Evolutionary conservation across 2,113 vertebrate genomes (phyloP), one percentile per base, ranked within the genome.

Genomic region (Geothlypis trichas): DNA sequence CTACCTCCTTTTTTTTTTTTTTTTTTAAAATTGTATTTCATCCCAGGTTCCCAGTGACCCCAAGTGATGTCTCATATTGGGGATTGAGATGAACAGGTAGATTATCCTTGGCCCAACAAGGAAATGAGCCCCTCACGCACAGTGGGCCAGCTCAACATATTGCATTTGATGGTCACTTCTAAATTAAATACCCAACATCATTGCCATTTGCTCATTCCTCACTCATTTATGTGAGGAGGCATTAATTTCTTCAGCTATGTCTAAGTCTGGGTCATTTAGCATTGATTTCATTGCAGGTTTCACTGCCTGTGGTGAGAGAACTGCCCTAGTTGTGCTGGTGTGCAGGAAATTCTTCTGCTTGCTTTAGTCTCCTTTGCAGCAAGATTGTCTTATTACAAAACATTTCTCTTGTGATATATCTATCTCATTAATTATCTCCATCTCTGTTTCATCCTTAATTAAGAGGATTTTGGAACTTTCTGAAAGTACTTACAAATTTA

Each of bases 1-100:
- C 7, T 10, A 3, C 1, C 10, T 1, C 11, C 1, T 3, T 11
- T 24, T 15, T 44, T 10, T 30, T 5, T 37, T 39, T 39, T 39
- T 5, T 14, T 26, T 11, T 31, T 10, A 18, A 3, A 2, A 4
- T 33, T 77, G 12, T 49, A 4, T 7, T 19, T 71, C 11, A 12
- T 13, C 35, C 26, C 18, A n/a, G 26, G 17, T 80, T 89, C 24
- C 21, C 3, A 3, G 16, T 81, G 49, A 74, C 30, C 59, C 33
- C 33, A 14, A 23, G 13, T 7, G 16, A 35, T 42, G 16, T 37
- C 44, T 75, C 19, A 4, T 22, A 15, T 2, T 1, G 0, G 17
- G 39, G 17, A 35, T 68, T 72, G 69, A 65, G 16, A 33, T 65
- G 44, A 72, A 33, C 33, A 39, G 9, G 35, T 66, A 21, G 10